Evolutionary conservation across 2,113 vertebrate species (phyloP).

Genomic region (Chionomys nivalis): DNA sequence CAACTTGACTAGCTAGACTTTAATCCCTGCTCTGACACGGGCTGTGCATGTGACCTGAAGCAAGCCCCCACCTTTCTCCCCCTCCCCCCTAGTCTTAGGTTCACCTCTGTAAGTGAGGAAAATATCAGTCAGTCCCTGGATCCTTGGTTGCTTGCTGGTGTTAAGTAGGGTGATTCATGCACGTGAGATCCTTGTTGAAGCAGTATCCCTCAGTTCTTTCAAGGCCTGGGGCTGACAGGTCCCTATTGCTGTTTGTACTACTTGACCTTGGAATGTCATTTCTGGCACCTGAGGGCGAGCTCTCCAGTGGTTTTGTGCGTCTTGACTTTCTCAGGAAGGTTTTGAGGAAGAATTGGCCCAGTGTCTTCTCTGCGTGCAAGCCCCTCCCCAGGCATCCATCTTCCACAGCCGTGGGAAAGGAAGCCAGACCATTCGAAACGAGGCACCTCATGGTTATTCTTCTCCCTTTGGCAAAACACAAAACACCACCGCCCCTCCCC

Average conservation of each 20-base stretch:
- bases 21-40: background rate
- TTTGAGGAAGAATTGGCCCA: background rate
- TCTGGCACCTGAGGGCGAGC: background rate
- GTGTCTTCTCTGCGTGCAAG: background rate
- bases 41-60: background rate
- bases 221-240: background rate
- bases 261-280: background rate
- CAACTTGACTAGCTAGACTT: background rate
- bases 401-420: conserved; percentile 12
- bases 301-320: background rate
- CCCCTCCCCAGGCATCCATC: background rate
- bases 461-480: conserved; percentile 34
- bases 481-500: background rate
- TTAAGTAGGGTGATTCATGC: background rate
- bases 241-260: background rate
- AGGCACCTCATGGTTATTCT: conserved; percentile 26
- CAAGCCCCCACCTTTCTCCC: no score
- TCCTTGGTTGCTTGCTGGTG: background rate
- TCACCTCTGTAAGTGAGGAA: background rate
- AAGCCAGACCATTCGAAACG: conserved; percentile 47
- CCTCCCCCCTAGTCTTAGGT: background rate
- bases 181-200: no score
- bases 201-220: accelerated
- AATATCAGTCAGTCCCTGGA: no score
- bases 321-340: background rate